These are phyloP conservation scores for Drosophila repletoides DNA, from an alignment of 1,140 invertebrate genomes.

Conservation along the genomic window DNA sequence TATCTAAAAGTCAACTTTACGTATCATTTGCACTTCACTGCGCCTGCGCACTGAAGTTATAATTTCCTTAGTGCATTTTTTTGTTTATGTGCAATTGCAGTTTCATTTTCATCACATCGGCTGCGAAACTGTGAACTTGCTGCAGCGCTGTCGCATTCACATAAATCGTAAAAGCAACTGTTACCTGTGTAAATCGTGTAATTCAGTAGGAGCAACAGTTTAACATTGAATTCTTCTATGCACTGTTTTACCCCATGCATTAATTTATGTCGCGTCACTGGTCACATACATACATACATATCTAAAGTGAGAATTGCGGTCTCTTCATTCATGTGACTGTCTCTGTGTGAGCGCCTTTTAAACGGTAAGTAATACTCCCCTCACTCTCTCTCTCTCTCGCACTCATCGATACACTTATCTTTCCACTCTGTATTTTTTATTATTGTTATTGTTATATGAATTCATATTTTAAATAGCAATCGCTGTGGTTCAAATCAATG, in stretches of 20 bases:
- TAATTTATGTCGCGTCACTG: background rate
- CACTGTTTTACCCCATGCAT: too few species aligned
- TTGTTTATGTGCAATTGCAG: constrained; percentile 3
- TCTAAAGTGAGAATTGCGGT: constrained; percentile 5
- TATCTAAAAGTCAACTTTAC: background rate
- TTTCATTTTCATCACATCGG: constrained; percentile 2
- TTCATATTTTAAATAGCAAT: constrained; percentile 19
- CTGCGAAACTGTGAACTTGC: background rate
- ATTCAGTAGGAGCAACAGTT: too few species aligned
- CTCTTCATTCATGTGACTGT: constrained; percentile 35
- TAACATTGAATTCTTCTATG: too few species aligned
- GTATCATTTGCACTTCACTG: constrained; percentile 28
- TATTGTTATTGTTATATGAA: constrained; percentile 2
- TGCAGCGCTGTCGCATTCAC: too few species aligned
- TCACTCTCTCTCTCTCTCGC: background rate
- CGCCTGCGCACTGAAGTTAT: constrained; percentile 17
- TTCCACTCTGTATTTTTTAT: background rate
- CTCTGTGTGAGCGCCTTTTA: constrained; percentile 8
- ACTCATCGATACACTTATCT: background rate
- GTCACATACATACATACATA: background rate
- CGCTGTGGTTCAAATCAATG: constrained; percentile 57
- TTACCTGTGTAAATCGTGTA: too few species aligned
- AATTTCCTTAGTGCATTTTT: constrained; percentile 1
- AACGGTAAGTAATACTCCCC: constrained; percentile 14
- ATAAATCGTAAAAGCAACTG: too few species aligned